These are phyloP conservation scores for Euphydryas editha DNA, from an alignment of 2,888 invertebrate species.

Conservation along the genomic window DNA sequence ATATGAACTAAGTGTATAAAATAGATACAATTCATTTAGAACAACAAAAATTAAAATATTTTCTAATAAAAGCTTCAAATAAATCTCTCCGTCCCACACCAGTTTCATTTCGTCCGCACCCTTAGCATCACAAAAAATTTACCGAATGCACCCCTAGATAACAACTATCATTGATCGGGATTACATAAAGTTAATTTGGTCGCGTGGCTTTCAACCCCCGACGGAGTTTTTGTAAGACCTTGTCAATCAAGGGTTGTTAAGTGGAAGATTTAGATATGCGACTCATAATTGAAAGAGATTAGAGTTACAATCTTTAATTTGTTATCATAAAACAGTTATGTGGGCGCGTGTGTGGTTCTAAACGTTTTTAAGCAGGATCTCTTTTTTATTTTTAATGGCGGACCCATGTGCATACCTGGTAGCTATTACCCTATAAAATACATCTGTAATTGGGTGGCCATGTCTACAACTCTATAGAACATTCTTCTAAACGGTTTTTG, in stretches of 20 bases:
- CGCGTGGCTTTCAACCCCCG: slow-evolving; percentile 68
- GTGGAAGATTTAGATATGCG: slow-evolving; percentile 56
- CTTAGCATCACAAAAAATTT: slow-evolving; percentile 54
- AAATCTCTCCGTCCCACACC: not conserved
- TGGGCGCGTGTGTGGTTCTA: slow-evolving; percentile 32
- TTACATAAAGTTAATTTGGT: slow-evolving; percentile 79
- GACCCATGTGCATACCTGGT: not conserved
- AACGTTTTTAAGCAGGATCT: slow-evolving; percentile 4
- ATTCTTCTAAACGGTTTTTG: too few species aligned
- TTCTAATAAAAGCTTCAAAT: not conserved
- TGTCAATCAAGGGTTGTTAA: slow-evolving; percentile 62
- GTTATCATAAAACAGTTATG: slow-evolving; percentile 28
- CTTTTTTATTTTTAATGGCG: not conserved
- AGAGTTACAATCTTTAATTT: slow-evolving; percentile 29
- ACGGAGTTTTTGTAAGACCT: slow-evolving; percentile 50
- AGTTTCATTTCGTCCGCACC: slow-evolving; percentile 10
- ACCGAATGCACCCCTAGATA: slow-evolving; percentile 71
- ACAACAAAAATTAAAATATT: not conserved
- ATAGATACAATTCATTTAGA: too few species aligned
- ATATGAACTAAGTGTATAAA: too few species aligned
- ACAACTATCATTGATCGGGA: slow-evolving; percentile 65
- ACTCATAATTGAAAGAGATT: slow-evolving; percentile 48
- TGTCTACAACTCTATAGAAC: not conserved
- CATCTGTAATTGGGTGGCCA: not conserved
- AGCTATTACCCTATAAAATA: slow-evolving; percentile 2